Evolutionary conservation across 1,140 invertebrate species (phyloP).

Genomic region (Maniola jurtina): DNA sequence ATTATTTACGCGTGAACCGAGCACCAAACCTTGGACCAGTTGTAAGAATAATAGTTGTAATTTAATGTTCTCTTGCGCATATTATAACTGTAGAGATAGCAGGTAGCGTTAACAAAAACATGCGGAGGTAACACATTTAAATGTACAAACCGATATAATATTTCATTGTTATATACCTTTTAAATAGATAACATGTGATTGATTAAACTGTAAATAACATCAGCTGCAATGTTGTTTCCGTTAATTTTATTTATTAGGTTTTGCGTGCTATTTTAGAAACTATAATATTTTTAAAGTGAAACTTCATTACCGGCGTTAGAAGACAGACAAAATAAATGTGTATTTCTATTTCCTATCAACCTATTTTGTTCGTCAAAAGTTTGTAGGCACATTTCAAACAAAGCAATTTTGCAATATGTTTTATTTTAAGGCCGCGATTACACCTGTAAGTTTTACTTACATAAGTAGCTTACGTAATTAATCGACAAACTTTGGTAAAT

Average conservation of each 20-base stretch:
- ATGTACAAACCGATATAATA: neutral
- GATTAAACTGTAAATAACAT: neutral
- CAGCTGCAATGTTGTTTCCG: neutral
- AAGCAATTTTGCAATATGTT: no score
- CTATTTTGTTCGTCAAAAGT: no score
- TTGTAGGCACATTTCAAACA: no score
- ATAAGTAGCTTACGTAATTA: no score
- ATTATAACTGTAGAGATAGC: neutral
- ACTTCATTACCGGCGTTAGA: no score
- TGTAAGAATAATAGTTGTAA: constrained; percentile 28
- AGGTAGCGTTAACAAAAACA: constrained; percentile 17
- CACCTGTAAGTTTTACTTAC: no score
- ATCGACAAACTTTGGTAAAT: no score
- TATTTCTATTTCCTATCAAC: no score
- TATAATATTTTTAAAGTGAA: neutral
- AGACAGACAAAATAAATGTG: no score
- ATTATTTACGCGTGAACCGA: constrained; percentile 36
- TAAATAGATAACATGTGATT: neutral
- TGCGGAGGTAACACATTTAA: neutral
- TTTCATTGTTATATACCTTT: neutral
- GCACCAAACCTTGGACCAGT: constrained; percentile 33
- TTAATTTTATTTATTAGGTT: neutral
- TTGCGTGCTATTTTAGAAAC: neutral
- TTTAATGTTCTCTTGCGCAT: constrained; percentile 6
- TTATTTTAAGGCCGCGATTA: no score